These are phyloP conservation scores for Tricholaema leucomelas DNA, from an alignment of 2,113 vertebrate species.

Conservation along the genomic window DNA sequence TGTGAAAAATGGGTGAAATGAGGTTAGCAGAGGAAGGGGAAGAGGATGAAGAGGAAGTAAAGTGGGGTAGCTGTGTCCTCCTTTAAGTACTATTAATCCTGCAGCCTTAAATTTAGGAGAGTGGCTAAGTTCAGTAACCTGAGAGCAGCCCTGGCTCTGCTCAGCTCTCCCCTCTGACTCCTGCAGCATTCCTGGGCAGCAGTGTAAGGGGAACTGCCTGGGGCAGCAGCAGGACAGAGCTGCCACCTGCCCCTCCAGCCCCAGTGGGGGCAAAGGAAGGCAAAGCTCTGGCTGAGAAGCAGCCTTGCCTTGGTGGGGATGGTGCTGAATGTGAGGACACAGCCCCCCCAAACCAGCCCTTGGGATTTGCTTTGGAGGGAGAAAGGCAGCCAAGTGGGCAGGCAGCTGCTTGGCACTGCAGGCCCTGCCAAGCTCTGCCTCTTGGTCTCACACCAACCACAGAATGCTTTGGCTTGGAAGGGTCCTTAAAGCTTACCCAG, in stretches of 20 bases:
- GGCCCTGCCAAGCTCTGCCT: not conserved
- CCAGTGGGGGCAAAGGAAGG: not conserved
- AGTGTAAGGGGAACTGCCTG: rapidly evolving
- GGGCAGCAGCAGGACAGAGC: not conserved
- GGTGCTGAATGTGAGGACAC: not conserved
- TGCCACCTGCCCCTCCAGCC: not conserved
- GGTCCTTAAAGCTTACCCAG: too few relatives aligned
- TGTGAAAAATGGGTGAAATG: not conserved
- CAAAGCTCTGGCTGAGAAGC: not conserved
- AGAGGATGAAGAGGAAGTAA: constrained; percentile 45
- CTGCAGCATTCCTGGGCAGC: not conserved
- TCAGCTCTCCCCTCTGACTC: not conserved
- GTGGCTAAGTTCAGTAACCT: not conserved
- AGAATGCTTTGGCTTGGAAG: too few relatives aligned
- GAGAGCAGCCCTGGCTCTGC: not conserved
- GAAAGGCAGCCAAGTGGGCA: rapidly evolving
- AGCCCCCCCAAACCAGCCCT: not conserved
- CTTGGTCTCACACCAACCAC: not conserved
- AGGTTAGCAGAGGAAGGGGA: constrained; percentile 6
- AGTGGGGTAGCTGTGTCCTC: not conserved
- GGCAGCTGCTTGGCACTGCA: not conserved
- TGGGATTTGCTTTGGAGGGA: not conserved
- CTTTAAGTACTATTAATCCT: constrained; percentile 53
- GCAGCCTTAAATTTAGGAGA: constrained; percentile 40
- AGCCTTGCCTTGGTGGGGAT: not conserved